Percentiles rank a stretch among this genome's conserved stretches.
Conservation (phyloP, 2,113 vertebrate genomes). For the Myiopsitta monachus region DNA sequence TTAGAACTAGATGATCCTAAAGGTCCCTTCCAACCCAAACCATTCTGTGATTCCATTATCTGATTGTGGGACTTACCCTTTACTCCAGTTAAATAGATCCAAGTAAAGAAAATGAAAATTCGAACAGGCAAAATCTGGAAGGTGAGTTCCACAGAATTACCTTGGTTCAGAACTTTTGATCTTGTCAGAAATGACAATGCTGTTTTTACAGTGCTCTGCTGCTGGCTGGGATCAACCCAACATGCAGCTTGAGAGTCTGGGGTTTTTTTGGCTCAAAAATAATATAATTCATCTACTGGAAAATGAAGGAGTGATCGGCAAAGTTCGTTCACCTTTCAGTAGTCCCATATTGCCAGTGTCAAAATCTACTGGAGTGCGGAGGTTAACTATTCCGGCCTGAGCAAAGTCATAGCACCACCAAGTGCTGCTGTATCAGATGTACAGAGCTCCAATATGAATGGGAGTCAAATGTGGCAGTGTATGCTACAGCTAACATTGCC, state of each 20-base stretch:
- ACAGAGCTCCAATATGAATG: not conserved
- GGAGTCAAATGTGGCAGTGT: not conserved
- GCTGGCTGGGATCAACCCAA: not conserved
- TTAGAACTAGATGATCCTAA: not conserved
- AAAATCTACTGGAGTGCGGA: not conserved
- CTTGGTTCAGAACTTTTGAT: not conserved
- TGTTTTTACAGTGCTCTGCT: not conserved
- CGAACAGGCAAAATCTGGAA: not conserved
- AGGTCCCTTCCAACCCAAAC: not conserved
- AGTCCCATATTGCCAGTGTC: not conserved
- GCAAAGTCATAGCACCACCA: not conserved
- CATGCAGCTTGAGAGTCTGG: accelerated
- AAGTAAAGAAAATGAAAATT: not conserved
- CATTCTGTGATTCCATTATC: not conserved
- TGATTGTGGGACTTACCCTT: not conserved
- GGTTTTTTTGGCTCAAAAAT: accelerated
- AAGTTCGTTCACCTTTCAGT: not conserved
- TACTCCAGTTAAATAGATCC: not conserved
- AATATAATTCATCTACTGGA: not conserved
- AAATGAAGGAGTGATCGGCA: not conserved
- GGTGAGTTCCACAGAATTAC: not conserved
- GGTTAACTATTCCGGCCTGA: not conserved
- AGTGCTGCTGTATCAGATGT: not conserved
- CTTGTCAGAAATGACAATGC: not conserved
- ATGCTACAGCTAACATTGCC: not conserved